These are phyloP conservation scores for Enteromius fasciolatus DNA, from an alignment of 2,797 vertebrate genomes.

Conservation along the genomic window DNA sequence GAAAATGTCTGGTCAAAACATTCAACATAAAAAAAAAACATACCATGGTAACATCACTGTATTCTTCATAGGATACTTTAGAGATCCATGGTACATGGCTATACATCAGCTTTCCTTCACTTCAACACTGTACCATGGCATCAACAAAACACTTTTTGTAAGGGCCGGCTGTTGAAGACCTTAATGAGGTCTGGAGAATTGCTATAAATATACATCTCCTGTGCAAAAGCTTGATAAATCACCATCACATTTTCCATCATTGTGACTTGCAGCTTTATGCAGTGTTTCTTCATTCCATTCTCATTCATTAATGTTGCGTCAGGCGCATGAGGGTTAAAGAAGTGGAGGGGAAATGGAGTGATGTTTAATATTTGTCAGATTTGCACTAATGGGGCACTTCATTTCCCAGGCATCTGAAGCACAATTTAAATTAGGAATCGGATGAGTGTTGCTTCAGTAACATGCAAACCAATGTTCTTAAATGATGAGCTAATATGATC, in stretches of 20 bases:
- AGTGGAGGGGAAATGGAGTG: conserved; percentile 17
- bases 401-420: conserved; percentile 21
- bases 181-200: conserved; percentile 4
- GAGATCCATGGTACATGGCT: not conserved
- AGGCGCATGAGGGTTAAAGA: conserved; percentile 12
- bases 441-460: conserved; percentile 26
- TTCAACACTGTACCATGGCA: not conserved
- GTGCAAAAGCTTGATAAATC: not conserved
- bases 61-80: not conserved
- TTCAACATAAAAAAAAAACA: not conserved
- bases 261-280: not conserved
- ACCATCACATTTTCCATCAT: not conserved
- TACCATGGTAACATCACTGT: not conserved
- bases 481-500: conserved; percentile 34
- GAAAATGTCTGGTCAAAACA: not conserved
- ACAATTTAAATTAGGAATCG: conserved; percentile 21
- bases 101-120: not conserved
- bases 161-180: not conserved
- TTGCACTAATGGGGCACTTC: conserved; percentile 33
- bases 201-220: not conserved
- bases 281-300: not conserved
- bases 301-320: conserved; percentile 1
- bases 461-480: conserved; percentile 30
- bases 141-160: not conserved
- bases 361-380: conserved; percentile 32